Base-by-base conservation (phyloP, 2,888 invertebrate genomes). In the Eupithecia abbreviata region DNA sequence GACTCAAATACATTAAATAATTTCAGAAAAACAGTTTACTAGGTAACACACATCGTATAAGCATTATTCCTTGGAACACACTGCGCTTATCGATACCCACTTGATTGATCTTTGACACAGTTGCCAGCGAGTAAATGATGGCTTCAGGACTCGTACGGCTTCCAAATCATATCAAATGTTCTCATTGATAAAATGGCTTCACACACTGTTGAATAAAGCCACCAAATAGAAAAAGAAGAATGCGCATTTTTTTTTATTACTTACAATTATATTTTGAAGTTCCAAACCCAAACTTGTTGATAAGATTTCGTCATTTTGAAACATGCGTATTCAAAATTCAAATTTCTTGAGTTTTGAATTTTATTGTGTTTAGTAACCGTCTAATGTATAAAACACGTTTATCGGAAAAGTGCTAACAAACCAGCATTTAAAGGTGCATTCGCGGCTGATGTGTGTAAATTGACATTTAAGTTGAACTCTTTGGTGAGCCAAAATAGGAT, bases 121-220 rank as follows among this genome's bases (percentile, higher is more conserved):
- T 55, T 65, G 55, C 72, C 55, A 77, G 79, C 76, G 75, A 79
- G 81, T 79, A 82, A 84, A 82, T 84, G 84, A 82, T 80, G 82
- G 82, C 80, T 81, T 75, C 77, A 80, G 71, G 77, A 79, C 82
- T 85, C 51, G 72, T 87, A 85, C 73, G 88, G 89, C 82, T 89
- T 89, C 88, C 83, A 81, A 86, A 82, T 82, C 70, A 76, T 71
- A 74, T 42, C 66, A 75, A 71, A 58, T 72, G 72, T 58, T 9
- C 42, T 15, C 55, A 58, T 58, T 72, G 45, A 47, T 65, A 68
- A 70, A 70, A 70, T 51, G 51, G 71, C 71, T 71, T 71, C 15
- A 71, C 30, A n/a, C 4, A 43, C 43, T n/a, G 42, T 43, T 58
- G 58, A 30, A 30, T 30, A 30, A 62, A 62, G 3, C 58, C 58